These are phyloP conservation scores for Cataglyphis altisquamis DNA, from an alignment of 2,888 invertebrate genomes.

Conservation along the genomic window DNA sequence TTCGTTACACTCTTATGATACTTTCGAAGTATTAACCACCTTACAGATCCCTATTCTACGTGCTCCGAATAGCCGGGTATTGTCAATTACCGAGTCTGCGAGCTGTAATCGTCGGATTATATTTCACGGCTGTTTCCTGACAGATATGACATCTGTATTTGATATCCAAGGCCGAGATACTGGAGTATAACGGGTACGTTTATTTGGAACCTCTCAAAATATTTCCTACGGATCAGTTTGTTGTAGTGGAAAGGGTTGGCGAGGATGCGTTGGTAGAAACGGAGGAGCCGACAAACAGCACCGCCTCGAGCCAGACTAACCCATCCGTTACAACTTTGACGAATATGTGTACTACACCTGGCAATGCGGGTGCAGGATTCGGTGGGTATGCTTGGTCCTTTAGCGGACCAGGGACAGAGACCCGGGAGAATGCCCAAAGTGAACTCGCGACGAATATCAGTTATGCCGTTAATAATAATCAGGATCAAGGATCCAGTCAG, in stretches of 20 bases:
- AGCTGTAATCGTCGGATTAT: conserved; percentile 12
- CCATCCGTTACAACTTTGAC: conserved; percentile 82
- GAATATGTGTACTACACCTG: conserved; percentile 85
- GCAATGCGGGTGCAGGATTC: conserved; percentile 85
- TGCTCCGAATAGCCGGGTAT: not conserved
- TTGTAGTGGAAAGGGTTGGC: conserved; percentile 84
- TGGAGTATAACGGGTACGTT: conserved; percentile 85
- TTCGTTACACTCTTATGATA: not conserved
- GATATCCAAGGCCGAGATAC: conserved; percentile 80
- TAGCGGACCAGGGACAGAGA: conserved; percentile 83
- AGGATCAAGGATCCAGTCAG: conserved; percentile 84
- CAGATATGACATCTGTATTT: conserved; percentile 80
- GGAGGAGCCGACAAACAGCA: conserved; percentile 77
- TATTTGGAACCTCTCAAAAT: conserved; percentile 85
- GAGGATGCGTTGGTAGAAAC: conserved; percentile 83
- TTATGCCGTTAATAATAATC: conserved; percentile 85
- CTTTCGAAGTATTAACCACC: not conserved
- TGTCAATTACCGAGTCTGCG: not conserved
- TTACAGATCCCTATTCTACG: conserved; percentile 12
- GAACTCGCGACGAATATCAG: conserved; percentile 84
- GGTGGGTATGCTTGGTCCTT: conserved; percentile 85
- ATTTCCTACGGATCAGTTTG: conserved; percentile 85
- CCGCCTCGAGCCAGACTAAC: conserved; percentile 79
- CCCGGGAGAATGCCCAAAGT: conserved; percentile 82
- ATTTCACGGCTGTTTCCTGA: not conserved